These are phyloP conservation scores for Cyprinus carpio DNA, from an alignment of 2,113 vertebrate species.

Conservation along the genomic window DNA sequence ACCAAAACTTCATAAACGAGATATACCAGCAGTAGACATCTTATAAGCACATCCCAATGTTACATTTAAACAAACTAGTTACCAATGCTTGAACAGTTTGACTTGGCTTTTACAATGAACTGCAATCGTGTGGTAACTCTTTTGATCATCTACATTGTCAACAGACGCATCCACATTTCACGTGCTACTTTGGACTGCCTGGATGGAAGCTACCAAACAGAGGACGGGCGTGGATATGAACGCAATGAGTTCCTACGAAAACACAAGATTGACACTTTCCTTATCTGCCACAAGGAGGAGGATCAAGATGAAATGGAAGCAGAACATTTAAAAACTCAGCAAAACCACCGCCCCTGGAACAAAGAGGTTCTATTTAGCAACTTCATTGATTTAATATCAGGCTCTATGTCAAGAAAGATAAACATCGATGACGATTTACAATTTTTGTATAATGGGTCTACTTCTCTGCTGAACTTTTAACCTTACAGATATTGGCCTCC, in stretches of 20 bases:
- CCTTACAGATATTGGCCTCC: conserved; percentile 72
- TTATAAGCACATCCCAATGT: neutral
- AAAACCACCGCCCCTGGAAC: conserved; percentile 58
- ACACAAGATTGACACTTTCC: conserved; percentile 78
- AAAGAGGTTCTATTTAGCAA: conserved; percentile 65
- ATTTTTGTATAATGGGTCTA: neutral
- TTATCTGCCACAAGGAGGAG: conserved; percentile 67
- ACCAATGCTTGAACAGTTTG: too few species aligned
- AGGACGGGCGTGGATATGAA: conserved; percentile 71
- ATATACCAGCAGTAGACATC: neutral
- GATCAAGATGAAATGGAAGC: neutral
- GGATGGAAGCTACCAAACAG: conserved; percentile 71
- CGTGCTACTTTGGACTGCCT: conserved; percentile 74
- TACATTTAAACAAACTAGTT: neutral
- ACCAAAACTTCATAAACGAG: neutral
- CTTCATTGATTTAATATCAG: conserved; percentile 67
- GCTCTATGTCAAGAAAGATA: neutral
- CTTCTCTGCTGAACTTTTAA: conserved; percentile 6
- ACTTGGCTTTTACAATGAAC: neutral
- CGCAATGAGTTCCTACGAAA: conserved; percentile 72
- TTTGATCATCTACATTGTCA: neutral
- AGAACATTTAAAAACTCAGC: conserved; percentile 56
- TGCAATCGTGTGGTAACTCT: neutral
- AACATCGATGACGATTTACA: neutral
- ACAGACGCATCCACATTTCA: conserved; percentile 79